phyloP scores from a whole-genome alignment of 1,140 invertebrate genomes.

The Eriosoma lanigerum region DNA sequence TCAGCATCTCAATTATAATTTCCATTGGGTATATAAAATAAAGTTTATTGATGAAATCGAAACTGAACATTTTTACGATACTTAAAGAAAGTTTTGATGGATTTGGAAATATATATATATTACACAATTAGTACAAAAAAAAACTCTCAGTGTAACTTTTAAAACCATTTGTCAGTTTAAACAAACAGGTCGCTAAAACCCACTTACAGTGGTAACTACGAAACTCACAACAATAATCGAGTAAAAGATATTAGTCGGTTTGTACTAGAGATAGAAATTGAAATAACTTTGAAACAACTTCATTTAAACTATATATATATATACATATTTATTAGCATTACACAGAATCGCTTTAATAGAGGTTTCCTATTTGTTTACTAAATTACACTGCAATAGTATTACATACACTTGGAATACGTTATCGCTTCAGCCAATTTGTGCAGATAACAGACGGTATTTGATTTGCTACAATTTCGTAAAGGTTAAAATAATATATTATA shows the following conservation, averaged over 20 bases:
- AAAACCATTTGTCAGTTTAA: conserved; percentile 17
- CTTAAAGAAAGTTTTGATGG: background rate
- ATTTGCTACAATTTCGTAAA: no score
- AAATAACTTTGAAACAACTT: conserved; percentile 34
- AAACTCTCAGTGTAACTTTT: background rate
- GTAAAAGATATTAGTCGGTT: conserved; percentile 21
- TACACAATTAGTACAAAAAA: background rate
- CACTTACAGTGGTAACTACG: background rate
- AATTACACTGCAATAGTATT: no score
- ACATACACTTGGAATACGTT: no score
- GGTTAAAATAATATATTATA: no score
- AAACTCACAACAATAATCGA: conserved; percentile 4
- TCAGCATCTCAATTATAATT: background rate
- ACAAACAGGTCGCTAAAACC: conserved; percentile 1
- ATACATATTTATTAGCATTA: no score
- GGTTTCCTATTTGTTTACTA: no score
- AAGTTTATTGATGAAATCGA: background rate
- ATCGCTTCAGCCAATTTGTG: no score
- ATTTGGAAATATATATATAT: background rate
- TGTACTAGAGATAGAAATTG: background rate
- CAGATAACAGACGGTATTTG: no score
- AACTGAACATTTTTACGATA: background rate
- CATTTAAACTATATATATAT: background rate
- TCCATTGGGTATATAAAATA: background rate
- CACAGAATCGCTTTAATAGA: no score